phyloP scores from a whole-genome alignment of 2,797 vertebrate genomes.

The Oryzias sinensis region DNA sequence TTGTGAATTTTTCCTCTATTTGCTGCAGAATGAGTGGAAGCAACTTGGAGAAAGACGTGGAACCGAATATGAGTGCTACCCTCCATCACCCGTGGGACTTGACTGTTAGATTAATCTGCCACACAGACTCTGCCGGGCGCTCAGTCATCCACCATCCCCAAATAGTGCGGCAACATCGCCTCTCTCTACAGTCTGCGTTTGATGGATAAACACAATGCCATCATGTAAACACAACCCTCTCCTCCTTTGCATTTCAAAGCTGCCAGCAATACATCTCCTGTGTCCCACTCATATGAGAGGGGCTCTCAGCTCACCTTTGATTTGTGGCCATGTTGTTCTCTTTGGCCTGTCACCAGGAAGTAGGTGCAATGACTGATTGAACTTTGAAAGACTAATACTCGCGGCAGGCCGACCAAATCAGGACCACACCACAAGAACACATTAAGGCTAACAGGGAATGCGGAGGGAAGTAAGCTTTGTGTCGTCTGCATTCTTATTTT shows the following conservation, averaged over 20 bases:
- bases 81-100: slow-evolving; percentile 49
- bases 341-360: slow-evolving; percentile 65
- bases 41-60: slow-evolving; percentile 50
- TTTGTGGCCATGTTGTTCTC: slow-evolving; percentile 74
- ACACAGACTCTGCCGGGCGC: slow-evolving; percentile 38
- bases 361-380: slow-evolving; percentile 71
- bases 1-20: slow-evolving; percentile 9
- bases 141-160: slow-evolving; percentile 59
- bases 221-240: slow-evolving; percentile 74
- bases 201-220: slow-evolving; percentile 72
- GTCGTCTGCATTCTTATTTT: slow-evolving; percentile 33
- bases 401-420: slow-evolving; percentile 49
- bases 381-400: slow-evolving; percentile 67
- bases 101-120: slow-evolving; percentile 58
- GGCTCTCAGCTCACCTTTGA: slow-evolving; percentile 62
- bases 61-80: slow-evolving; percentile 37
- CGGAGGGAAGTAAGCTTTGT: slow-evolving; percentile 22
- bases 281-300: slow-evolving; percentile 42
- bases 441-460: slow-evolving; percentile 37
- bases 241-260: slow-evolving; percentile 72
- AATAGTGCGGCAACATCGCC: slow-evolving; percentile 49
- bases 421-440: slow-evolving; percentile 22
- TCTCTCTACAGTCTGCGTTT: slow-evolving; percentile 55
- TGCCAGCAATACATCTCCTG: slow-evolving; percentile 60
- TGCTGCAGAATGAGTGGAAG: slow-evolving; percentile 20